These are phyloP conservation scores for Amiota minor DNA, from an alignment of 2,888 invertebrate genomes.

Conservation along the genomic window DNA sequence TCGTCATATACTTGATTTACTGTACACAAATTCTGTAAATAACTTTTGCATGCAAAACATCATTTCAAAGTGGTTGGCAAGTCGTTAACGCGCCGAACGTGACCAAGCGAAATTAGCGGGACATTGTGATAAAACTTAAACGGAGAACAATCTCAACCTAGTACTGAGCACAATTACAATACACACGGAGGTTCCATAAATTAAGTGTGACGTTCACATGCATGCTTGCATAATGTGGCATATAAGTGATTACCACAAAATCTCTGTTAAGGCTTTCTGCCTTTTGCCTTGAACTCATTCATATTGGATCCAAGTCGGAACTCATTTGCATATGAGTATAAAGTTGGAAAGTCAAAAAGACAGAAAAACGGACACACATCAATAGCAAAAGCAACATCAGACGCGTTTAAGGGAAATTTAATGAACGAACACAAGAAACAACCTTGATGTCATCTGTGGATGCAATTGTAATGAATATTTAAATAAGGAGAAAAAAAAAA, in stretches of 20 bases:
- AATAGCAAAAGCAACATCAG: neutral
- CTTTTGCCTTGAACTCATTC: constrained; percentile 55
- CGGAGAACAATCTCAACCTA: neutral
- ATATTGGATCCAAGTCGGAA: neutral
- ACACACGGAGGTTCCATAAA: neutral
- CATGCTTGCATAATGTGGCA: neutral
- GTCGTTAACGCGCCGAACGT: constrained; percentile 53
- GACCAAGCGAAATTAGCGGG: constrained; percentile 53
- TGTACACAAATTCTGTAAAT: too few species aligned
- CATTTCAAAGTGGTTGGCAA: constrained; percentile 54
- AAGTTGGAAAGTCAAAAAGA: neutral
- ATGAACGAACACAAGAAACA: constrained; percentile 36
- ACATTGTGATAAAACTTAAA: neutral
- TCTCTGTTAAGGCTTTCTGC: too few species aligned
- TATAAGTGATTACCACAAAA: neutral
- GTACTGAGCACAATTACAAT: neutral
- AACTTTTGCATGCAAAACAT: constrained; percentile 50
- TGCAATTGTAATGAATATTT: neutral
- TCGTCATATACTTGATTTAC: too few species aligned
- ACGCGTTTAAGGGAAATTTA: constrained; percentile 41
- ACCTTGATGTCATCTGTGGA: neutral
- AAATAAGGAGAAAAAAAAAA: constrained; percentile 34
- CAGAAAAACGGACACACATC: neutral
- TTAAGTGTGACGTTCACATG: neutral
- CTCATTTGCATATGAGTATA: neutral